phyloP scores from a whole-genome alignment of 2,797 vertebrate species.

The Sebastes baramenuke region DNA sequence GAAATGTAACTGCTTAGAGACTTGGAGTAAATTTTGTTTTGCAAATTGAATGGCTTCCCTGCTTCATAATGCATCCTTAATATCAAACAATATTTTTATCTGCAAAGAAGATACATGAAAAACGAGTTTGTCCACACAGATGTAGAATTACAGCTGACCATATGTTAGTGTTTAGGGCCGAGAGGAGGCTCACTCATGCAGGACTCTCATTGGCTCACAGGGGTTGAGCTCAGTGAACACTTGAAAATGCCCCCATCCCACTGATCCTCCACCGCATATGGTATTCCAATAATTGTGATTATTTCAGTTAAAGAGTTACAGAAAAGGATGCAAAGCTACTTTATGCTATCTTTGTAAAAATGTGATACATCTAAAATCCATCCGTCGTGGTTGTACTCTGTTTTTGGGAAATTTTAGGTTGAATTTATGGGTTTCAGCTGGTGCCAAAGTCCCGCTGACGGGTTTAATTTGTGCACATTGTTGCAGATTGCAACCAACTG shows the following conservation, averaged over 20 bases:
- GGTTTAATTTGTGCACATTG: background rate
- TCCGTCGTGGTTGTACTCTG: background rate
- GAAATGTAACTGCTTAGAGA: background rate
- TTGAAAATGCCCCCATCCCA: slow-evolving; percentile 9
- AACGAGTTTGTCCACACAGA: background rate
- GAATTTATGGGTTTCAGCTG: background rate
- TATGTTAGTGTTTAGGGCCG: slow-evolving; percentile 73
- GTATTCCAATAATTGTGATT: background rate
- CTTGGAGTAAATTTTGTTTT: background rate
- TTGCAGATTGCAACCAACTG: background rate
- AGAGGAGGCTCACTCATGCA: slow-evolving; percentile 77
- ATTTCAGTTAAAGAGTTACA: background rate
- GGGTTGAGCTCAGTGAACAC: slow-evolving; percentile 10
- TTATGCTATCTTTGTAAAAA: background rate
- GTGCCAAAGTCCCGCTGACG: background rate
- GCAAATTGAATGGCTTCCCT: background rate
- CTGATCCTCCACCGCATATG: background rate
- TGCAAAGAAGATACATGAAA: background rate
- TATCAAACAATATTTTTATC: background rate
- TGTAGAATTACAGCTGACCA: slow-evolving; percentile 52
- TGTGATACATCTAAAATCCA: background rate
- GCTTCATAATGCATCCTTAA: background rate
- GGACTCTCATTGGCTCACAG: slow-evolving; percentile 73
- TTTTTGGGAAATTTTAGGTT: background rate
- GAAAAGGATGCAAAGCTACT: background rate